Percentiles rank a stretch among this genome's conserved stretches.
Evolutionary conservation across 2,888 invertebrate species (phyloP).

Genomic region (Leistus spinibarbis): DNA sequence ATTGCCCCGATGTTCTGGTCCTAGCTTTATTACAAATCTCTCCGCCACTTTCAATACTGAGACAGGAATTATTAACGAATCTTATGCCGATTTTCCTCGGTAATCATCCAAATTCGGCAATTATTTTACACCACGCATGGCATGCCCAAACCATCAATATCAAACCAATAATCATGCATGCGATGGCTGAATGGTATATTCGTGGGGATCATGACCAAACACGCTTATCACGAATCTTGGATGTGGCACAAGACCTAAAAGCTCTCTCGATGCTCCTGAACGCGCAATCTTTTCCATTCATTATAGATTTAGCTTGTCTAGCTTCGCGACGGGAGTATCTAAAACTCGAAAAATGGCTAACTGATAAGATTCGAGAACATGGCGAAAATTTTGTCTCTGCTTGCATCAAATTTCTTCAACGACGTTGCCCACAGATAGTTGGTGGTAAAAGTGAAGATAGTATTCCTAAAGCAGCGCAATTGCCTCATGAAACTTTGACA

Average conservation of each 20-base stretch:
- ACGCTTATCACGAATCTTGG: constrained; percentile 90
- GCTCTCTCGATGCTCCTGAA: constrained; percentile 91
- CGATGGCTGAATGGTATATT: constrained; percentile 97
- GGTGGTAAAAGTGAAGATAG: constrained; percentile 80
- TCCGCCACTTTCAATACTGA: constrained; percentile 75
- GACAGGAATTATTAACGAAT: constrained; percentile 86
- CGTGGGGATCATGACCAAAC: constrained; percentile 92
- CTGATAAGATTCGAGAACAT: constrained; percentile 95
- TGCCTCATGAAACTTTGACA: constrained; percentile 88
- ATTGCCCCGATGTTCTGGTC: constrained; percentile 93
- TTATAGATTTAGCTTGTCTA: constrained; percentile 96
- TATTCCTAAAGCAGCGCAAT: constrained; percentile 81
- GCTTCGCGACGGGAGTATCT: constrained; percentile 96
- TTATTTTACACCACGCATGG: constrained; percentile 97
- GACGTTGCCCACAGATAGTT: constrained; percentile 87
- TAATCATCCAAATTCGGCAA: constrained; percentile 95
- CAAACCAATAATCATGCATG: constrained; percentile 88
- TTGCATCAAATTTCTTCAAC: constrained; percentile 85
- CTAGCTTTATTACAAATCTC: constrained; percentile 87
- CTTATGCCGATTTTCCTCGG: constrained; percentile 92
- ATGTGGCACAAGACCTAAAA: constrained; percentile 94
- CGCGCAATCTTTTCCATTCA: constrained; percentile 87
- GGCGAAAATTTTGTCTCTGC: constrained; percentile 88
- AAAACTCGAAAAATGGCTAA: constrained; percentile 97
- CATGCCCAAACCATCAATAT: constrained; percentile 75